Percentiles rank a stretch among this genome's conserved stretches.
Conservation (phyloP, 2,113 vertebrate genomes). For the Nasalis larvatus region DNA sequence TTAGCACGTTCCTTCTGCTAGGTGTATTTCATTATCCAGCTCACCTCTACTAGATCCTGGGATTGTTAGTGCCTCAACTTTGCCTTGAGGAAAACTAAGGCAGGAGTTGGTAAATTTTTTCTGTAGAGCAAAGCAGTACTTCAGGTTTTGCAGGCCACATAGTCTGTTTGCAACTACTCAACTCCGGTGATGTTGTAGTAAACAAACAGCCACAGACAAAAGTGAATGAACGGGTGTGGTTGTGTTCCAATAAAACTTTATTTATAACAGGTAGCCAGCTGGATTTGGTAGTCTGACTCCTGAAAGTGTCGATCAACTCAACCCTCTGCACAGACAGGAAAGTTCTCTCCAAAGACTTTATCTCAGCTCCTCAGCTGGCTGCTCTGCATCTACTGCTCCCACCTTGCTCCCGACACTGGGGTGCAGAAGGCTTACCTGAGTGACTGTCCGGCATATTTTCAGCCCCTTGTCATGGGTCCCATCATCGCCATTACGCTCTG, state of each 20-base stretch:
- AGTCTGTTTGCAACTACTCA: background rate
- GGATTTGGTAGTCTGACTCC: background rate
- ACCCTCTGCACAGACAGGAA: background rate
- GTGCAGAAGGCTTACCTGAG: constrained; percentile 86
- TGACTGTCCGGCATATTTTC: constrained; percentile 94
- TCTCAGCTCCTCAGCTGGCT: background rate
- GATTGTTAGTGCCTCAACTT: background rate
- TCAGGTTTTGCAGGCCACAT: background rate
- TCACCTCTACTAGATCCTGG: background rate
- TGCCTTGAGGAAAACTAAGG: background rate
- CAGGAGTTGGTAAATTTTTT: background rate
- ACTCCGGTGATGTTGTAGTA: background rate
- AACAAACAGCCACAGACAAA: background rate
- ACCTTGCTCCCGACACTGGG: background rate
- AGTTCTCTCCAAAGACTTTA: background rate
- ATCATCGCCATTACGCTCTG: constrained; percentile 86
- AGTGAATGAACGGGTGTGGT: background rate
- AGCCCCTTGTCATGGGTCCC: constrained; percentile 88
- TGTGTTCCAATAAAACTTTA: background rate
- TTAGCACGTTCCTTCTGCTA: background rate
- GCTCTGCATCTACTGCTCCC: background rate
- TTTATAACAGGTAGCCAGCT: background rate
- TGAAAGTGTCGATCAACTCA: background rate
- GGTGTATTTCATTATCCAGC: background rate
- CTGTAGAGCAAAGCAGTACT: background rate